Conservation (phyloP, 1,140 invertebrate species). For the Nasonia vitripennis region DNA sequence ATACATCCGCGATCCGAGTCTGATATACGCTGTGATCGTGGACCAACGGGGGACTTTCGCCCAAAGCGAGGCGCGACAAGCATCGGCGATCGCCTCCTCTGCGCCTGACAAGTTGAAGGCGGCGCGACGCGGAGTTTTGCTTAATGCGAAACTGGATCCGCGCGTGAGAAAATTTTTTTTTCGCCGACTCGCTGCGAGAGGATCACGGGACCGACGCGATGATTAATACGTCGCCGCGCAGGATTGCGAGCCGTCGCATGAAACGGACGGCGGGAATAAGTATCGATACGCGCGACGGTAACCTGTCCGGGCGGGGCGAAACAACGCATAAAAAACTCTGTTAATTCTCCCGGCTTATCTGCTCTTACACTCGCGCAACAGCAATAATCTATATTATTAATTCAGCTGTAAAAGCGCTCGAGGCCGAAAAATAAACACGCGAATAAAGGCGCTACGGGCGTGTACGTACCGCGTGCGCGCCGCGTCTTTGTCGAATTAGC, state of each 20-base stretch:
- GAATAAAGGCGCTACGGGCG: background rate
- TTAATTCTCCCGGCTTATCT: constrained; percentile 1
- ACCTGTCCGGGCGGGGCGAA: background rate
- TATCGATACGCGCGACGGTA: background rate
- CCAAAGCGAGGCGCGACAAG: background rate
- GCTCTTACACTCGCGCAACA: background rate
- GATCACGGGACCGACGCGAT: background rate
- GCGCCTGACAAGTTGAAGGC: background rate
- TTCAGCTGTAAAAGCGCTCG: constrained; percentile 3
- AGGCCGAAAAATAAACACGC: background rate
- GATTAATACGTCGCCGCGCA: background rate
- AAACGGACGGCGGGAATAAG: background rate
- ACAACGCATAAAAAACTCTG: constrained; percentile 10
- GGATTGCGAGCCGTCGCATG: background rate
- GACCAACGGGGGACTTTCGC: too few species aligned
- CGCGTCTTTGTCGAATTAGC: background rate
- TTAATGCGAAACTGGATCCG: background rate
- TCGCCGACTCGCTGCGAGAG: background rate
- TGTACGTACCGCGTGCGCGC: background rate
- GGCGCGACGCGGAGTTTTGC: background rate
- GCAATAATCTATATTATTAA: constrained; percentile 33
- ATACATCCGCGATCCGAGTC: too few species aligned
- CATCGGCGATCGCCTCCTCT: background rate
- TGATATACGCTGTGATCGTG: too few species aligned
- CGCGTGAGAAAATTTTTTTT: constrained; percentile 8